Conservation (phyloP, 2,113 vertebrate species). For the Tupaia tana region DNA sequence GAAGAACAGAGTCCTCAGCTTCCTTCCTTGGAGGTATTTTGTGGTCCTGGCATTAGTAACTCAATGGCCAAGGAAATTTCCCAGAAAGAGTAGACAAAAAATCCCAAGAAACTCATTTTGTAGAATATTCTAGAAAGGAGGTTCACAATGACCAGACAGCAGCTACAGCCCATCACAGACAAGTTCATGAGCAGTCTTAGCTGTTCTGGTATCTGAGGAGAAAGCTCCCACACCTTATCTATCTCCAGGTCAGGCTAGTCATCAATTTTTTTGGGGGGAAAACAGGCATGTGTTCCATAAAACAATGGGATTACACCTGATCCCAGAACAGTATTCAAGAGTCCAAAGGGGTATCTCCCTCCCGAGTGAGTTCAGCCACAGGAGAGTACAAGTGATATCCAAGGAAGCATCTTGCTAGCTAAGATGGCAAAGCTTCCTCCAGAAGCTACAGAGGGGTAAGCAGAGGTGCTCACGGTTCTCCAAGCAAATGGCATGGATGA, state of each 20-base stretch:
- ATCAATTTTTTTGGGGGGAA: rapidly evolving
- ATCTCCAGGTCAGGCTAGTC: not conserved
- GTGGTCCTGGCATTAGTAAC: not conserved
- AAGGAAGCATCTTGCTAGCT: not conserved
- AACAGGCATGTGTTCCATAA: rapidly evolving
- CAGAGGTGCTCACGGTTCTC: no score
- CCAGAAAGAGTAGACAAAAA: not conserved
- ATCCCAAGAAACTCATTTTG: not conserved
- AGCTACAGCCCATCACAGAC: not conserved
- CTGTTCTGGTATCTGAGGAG: not conserved
- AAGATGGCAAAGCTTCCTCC: not conserved
- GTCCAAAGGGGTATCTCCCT: not conserved
- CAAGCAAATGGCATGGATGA: rapidly evolving
- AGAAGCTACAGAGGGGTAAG: not conserved
- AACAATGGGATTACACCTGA: not conserved
- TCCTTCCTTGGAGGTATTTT: rapidly evolving
- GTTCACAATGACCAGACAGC: no score
- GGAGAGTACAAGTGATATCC: not conserved
- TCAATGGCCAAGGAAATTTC: no score
- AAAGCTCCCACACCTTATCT: not conserved
- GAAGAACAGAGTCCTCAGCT: not conserved
- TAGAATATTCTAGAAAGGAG: conserved; percentile 62
- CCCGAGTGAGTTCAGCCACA: not conserved
- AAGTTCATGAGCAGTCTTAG: not conserved
- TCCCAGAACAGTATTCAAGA: not conserved